Evolutionary conservation across 2,113 vertebrate species (phyloP).

Genomic region (Dasypus novemcinctus): DNA sequence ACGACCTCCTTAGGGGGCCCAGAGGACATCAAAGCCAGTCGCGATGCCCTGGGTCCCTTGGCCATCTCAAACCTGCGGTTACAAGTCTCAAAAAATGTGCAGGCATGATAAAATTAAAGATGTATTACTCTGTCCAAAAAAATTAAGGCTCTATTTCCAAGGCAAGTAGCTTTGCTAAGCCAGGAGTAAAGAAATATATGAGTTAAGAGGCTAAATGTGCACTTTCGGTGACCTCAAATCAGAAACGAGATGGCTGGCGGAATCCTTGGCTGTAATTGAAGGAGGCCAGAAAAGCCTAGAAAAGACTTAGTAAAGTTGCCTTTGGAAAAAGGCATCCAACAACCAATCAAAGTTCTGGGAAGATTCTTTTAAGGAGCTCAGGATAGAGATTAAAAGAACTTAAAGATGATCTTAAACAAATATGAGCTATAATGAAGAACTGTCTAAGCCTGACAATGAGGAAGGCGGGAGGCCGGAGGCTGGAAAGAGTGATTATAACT

Average conservation of each 20-base stretch:
- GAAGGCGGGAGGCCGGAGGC: not conserved
- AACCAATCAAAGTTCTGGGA: constrained; percentile 60
- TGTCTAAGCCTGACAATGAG: constrained; percentile 32
- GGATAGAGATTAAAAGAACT: constrained; percentile 68
- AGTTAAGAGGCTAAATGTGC: constrained; percentile 57
- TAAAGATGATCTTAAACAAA: constrained; percentile 73
- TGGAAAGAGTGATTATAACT: not conserved
- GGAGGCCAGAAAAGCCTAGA: not conserved
- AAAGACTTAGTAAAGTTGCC: constrained; percentile 51
- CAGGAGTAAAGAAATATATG: constrained; percentile 64
- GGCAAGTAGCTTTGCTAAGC: constrained; percentile 54
- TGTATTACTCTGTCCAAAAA: not conserved
- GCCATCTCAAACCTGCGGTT: not conserved
- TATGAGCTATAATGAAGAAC: constrained; percentile 65
- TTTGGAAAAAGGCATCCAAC: constrained; percentile 69
- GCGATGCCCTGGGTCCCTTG: not conserved
- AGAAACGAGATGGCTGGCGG: constrained; percentile 51
- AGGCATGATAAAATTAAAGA: constrained; percentile 18
- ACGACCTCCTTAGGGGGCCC: not conserved
- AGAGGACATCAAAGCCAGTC: not conserved
- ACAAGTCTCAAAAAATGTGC: not conserved
- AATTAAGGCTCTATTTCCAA: constrained; percentile 53
- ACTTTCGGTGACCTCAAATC: constrained; percentile 61
- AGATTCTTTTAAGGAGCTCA: constrained; percentile 58
- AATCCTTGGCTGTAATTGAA: constrained; percentile 68